Conservation (phyloP, 1,140 invertebrate genomes). For the Gonioctena quinquepunctata region DNA sequence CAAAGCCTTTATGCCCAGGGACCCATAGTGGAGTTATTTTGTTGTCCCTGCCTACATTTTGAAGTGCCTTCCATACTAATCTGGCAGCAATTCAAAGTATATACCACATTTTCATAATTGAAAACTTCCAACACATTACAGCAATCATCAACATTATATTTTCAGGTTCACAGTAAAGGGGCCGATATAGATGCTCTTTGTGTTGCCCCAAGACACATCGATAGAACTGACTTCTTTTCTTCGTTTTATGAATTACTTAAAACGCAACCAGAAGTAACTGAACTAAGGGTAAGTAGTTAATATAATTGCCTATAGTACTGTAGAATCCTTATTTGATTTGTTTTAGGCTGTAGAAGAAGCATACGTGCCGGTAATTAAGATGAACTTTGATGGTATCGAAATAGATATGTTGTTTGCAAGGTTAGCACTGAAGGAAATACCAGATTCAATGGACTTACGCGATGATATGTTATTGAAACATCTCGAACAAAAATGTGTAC, state of each 20-base stretch:
- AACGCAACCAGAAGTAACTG: constrained; percentile 83
- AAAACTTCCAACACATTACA: too few species aligned
- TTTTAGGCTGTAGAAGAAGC: constrained; percentile 92
- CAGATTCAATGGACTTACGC: constrained; percentile 79
- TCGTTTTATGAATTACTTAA: constrained; percentile 93
- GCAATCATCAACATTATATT: constrained; percentile 14
- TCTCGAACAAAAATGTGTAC: constrained; percentile 93
- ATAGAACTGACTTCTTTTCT: constrained; percentile 91
- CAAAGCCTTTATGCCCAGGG: too few species aligned
- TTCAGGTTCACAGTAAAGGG: constrained; percentile 94
- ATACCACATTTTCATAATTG: too few species aligned
- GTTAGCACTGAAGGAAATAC: constrained; percentile 89
- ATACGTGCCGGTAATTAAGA: constrained; percentile 99
- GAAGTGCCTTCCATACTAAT: too few species aligned
- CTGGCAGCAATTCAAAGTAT: too few species aligned
- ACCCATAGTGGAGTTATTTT: too few species aligned
- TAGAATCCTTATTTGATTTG: neutral
- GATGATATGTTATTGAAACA: constrained; percentile 94
- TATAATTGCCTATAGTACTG: neutral
- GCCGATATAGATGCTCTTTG: constrained; percentile 99
- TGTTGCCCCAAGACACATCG: constrained; percentile 95
- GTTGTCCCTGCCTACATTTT: too few species aligned
- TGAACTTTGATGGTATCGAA: constrained; percentile 98
- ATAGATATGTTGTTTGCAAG: constrained; percentile 97
- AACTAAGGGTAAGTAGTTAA: constrained; percentile 69